Evolutionary conservation across 2,888 invertebrate species (phyloP), one percentile per base, ranked within the genome.

Genomic region (Leucophenga montana): DNA sequence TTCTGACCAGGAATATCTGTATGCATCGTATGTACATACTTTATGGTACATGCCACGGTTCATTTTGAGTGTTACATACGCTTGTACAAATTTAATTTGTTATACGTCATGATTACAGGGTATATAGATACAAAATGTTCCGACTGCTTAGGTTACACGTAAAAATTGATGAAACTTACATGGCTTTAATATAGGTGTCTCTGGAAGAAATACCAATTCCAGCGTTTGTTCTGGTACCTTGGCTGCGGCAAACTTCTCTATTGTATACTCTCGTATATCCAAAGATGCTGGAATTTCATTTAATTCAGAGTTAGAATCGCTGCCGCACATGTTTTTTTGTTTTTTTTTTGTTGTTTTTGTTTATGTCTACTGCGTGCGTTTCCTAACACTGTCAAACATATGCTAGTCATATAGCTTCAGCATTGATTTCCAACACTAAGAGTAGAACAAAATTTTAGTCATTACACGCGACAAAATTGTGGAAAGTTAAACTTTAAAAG

Each of bases 171-270:
- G 67, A 0, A 77, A 67, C 64, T 78, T 77, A 46, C 74, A 73
- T 71, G 65, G 16, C 1, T 8, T 18, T 65, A 62, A 4, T 18
- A 0, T 13, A 50, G 18, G 39, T 13, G 9, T 14, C 3, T 57
- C n/a, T 4, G 20, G 59, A 6, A 18, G 66, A 31, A 75, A 85
- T 4, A 66, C 46, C 14, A 85, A 66, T 56, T 84, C 78, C 0
- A 86, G 71, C 39, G 73, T 79, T 18, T 70, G 62, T 13, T 77
- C 78, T 5, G 78, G 66, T n/a, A 79, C 69, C 67, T 86, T 86
- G 14, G 82, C 77, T 13, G 84, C 78, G 4, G 74, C 74, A 75
- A 73, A 82, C 61, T 82, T 76, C 6, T 72, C 71, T 39, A 85
- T 62, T n/a, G 73, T 78, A 70, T 75, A 78, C 18, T 68, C 73